phyloP scores from a whole-genome alignment of 2,797 vertebrate genomes.

The Lacerta bilineata region DNA sequence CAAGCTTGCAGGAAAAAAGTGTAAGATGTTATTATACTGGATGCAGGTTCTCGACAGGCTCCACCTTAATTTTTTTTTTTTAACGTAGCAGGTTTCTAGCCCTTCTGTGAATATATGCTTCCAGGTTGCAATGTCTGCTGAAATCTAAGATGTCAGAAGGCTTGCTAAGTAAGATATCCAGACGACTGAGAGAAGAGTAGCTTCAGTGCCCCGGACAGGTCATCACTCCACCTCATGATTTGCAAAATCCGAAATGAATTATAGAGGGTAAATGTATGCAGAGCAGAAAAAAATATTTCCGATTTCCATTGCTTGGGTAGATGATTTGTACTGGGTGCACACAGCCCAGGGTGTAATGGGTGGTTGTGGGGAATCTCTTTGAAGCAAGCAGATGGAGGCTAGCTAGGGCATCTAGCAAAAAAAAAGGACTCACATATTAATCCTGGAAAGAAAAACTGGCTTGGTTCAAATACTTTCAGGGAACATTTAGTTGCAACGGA shows the following conservation, averaged over 20 bases:
- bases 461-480: neutral
- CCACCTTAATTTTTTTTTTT: neutral
- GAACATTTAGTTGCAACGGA: neutral
- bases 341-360: neutral
- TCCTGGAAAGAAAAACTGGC: neutral
- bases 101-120: neutral
- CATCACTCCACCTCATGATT: no score
- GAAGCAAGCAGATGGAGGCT: neutral
- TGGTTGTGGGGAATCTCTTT: neutral
- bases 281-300: no score
- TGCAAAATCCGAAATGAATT: no score
- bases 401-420: slow-evolving; percentile 18
- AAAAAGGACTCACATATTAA: slow-evolving; percentile 1
- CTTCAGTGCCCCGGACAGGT: neutral
- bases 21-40: neutral
- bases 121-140: neutral
- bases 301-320: no score
- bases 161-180: neutral
- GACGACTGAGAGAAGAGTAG: neutral
- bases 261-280: no score
- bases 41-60: neutral
- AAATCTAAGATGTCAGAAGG: neutral
- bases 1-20: neutral
- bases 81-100: neutral
- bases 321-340: neutral